Base-by-base conservation (phyloP, 2,113 vertebrate genomes). In the Geothlypis trichas region DNA sequence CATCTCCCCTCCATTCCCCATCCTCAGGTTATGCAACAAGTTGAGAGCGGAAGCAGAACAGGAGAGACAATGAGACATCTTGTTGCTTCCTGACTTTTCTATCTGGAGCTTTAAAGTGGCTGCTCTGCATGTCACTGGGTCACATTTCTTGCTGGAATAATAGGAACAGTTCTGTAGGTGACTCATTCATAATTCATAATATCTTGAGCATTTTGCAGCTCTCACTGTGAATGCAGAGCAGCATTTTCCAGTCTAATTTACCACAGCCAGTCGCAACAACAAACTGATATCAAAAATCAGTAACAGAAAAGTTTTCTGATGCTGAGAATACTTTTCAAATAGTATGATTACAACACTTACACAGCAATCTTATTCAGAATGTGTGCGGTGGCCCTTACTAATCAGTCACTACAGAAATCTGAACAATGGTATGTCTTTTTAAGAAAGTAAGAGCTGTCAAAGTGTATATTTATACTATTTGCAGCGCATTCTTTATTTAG, bases 401-500 rank as follows among this genome's bases (percentile, higher is more conserved):
- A 69, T 71, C 72, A 86, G 42, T n/a, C 42, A 46, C 46, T 66
- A 83, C 23, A 80, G 46, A 83, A 83, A 74, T 63, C 33, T 74
- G 65, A 94, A 76, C n/a, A 88, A 62, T 2, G 12, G 20, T 33
- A 39, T 92, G 42, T 74, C 63, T 68, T 92, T 78, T 94, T 93
- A 93, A 96, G 88, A 95, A 88, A 95, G 33, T 12, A n/a, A 88
- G 68, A 80, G 62, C 88, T 93, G 54, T 69, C 47, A 24, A 88
- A 90, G 67, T 37, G 82, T 90, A 51, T 85, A 86, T 92, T 73
- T 83, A 85, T 62, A 78, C 42, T 91, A 93, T 94, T 95, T 95
- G 75, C 91, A 96, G 90, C 90, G 73, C 79, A 88, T 69, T 94
- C 92, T 84, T 83, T 95, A 94, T 94, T 96, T 95, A 88, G 94